These are phyloP conservation scores for Gallinago paraguaiae DNA, from an alignment of 2,113 vertebrate genomes.

Conservation along the genomic window DNA sequence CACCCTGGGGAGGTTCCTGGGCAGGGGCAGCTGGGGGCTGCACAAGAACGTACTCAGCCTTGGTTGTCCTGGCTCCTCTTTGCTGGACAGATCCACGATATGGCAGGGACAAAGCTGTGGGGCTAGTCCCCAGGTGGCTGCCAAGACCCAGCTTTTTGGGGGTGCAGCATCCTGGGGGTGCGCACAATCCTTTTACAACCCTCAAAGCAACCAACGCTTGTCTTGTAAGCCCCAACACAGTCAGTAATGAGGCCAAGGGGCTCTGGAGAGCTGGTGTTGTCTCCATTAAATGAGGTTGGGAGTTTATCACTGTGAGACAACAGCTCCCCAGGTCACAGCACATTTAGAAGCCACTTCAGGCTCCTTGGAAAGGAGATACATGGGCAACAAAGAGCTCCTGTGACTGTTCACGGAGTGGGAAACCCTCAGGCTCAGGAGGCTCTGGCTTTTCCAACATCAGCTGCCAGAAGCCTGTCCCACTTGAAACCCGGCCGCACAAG, in stretches of 20 bases:
- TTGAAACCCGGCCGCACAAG: accelerated
- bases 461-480: accelerated
- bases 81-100: neutral
- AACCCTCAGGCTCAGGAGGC: neutral
- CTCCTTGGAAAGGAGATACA: neutral
- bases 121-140: neutral
- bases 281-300: accelerated
- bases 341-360: accelerated
- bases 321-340: neutral
- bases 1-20: too few species aligned
- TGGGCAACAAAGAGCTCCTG: neutral
- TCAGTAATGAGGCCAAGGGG: accelerated
- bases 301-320: accelerated
- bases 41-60: neutral
- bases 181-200: accelerated
- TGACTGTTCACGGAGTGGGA: accelerated
- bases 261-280: neutral
- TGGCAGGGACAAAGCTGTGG: accelerated
- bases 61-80: neutral
- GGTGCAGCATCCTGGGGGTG: neutral
- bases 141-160: neutral
- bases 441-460: neutral
- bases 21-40: neutral
- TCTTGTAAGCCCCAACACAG: neutral
- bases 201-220: accelerated